Evolutionary conservation across 2,888 invertebrate species (phyloP).

Genomic region (Tortricodes alternella): DNA sequence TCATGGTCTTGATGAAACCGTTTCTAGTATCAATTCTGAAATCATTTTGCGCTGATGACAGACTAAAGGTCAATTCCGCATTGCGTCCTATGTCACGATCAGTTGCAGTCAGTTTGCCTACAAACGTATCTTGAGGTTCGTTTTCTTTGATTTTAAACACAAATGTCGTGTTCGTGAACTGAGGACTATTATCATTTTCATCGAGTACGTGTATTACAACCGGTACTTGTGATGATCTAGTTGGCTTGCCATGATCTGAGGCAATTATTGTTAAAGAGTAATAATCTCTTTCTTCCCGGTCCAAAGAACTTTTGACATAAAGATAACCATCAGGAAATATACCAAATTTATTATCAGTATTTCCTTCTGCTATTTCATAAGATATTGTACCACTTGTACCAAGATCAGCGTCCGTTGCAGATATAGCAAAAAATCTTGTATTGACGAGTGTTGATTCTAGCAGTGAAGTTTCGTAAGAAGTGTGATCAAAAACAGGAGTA

Average conservation of each 20-base stretch:
- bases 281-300: conserved; percentile 95
- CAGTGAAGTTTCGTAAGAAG: conserved; percentile 95
- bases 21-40: conserved; percentile 95
- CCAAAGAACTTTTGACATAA: conserved; percentile 92
- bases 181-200: conserved; percentile 97
- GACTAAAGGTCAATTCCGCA: conserved; percentile 93
- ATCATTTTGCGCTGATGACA: conserved; percentile 88
- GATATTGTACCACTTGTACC: conserved; percentile 90
- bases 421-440: conserved; percentile 93
- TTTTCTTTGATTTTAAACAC: conserved; percentile 95
- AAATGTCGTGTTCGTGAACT: conserved; percentile 95
- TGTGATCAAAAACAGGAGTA: conserved; percentile 95
- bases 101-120: conserved; percentile 94
- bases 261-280: conserved; percentile 94
- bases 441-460: conserved; percentile 95
- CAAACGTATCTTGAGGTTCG: conserved; percentile 93
- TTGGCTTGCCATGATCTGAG: conserved; percentile 89
- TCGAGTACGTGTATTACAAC: conserved; percentile 96
- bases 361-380: conserved; percentile 93
- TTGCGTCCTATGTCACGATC: conserved; percentile 96
- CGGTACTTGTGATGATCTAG: conserved; percentile 92
- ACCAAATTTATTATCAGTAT: conserved; percentile 93
- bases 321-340: conserved; percentile 97
- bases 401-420: conserved; percentile 94
- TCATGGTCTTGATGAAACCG: conserved; percentile 93